phyloP scores from a whole-genome alignment of 2,797 vertebrate genomes.

The Rachycentron canadum region DNA sequence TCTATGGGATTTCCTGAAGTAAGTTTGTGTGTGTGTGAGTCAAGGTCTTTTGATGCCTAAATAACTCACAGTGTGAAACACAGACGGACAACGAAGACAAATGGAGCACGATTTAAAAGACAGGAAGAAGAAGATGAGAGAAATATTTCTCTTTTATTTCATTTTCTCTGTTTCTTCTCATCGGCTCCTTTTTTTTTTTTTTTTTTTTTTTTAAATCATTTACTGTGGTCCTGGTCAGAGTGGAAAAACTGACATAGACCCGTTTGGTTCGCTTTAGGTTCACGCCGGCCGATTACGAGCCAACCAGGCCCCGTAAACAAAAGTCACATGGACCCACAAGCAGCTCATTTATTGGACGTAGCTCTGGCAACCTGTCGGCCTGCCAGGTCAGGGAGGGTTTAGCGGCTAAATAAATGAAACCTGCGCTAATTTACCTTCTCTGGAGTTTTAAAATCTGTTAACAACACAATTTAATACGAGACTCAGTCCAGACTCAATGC shows the following conservation, averaged over 20 bases:
- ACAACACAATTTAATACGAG: not conserved
- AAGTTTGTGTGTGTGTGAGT: conserved; percentile 11
- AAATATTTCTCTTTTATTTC: conserved; percentile 5
- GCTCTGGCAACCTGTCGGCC: not conserved
- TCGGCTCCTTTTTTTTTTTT: not conserved
- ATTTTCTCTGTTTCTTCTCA: too few species aligned
- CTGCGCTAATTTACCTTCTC: not conserved
- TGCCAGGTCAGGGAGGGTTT: conserved; percentile 22
- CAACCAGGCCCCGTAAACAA: conserved; percentile 33
- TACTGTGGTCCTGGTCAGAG: not conserved
- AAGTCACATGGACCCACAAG: conserved; percentile 28
- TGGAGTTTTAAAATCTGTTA: not conserved
- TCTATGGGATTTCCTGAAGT: conserved; percentile 65
- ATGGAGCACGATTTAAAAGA: not conserved
- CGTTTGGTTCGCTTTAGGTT: conserved; percentile 26
- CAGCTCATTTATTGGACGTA: conserved; percentile 25
- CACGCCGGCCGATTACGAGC: conserved; percentile 17
- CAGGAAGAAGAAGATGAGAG: not conserved
- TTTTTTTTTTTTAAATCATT: not conserved
- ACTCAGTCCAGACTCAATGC: not conserved
- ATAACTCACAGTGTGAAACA: conserved; percentile 8
- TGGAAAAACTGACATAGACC: conserved; percentile 51
- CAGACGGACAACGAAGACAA: not conserved
- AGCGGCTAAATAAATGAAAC: not conserved
- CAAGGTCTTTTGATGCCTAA: conserved; percentile 39